Base-by-base conservation (phyloP, 2,888 invertebrate species). In the Tachystola acroxantha region DNA sequence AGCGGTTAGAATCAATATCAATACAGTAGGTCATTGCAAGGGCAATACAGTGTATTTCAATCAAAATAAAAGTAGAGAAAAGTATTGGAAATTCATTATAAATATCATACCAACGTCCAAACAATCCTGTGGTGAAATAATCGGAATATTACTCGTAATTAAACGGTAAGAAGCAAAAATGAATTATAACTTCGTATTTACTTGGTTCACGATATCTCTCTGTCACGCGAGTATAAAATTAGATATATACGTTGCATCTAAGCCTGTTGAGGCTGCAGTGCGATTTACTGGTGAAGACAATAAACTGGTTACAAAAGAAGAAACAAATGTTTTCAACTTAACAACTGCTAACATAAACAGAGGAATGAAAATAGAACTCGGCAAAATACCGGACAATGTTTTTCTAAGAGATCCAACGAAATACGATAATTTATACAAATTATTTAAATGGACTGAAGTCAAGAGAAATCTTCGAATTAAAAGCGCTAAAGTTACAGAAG, bases 401-500 rank as follows among this genome's bases (percentile, higher is more conserved):
- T 82, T 64, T 36, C 27, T 80, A 1, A 72, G 53, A 33, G 74
- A 82, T 16, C 81, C 81, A 0, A 82, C 82, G 0, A 40, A 49
- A 0, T 73, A 76, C 24, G 62, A 65, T 0, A 44, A 78, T 36
- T 32, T 78, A 6, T 84, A 58, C 34, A 24, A 61, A 19, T 53
- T 63, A 25, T 77, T 46, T 39, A 43, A 77, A 34, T 84, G 84
- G 84, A 50, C 53, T 1, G 53, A 70, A 46, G 59, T 70, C 0
- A 48, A 43, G 14, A 60, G 77, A 45, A 57, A 51, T 31, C 11
- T 78, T 5, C 43, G 13, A 6, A 40, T 80, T 0, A 57, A 62
- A 36, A 62, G 59, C 4, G 47, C 58, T 1, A 55, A 50, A 39
- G 45, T 78, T 1, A 26, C 64, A 6, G 69, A 76, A 10, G 53